phyloP scores from a whole-genome alignment of 2,113 vertebrate species.

The Oophaga pumilio region DNA sequence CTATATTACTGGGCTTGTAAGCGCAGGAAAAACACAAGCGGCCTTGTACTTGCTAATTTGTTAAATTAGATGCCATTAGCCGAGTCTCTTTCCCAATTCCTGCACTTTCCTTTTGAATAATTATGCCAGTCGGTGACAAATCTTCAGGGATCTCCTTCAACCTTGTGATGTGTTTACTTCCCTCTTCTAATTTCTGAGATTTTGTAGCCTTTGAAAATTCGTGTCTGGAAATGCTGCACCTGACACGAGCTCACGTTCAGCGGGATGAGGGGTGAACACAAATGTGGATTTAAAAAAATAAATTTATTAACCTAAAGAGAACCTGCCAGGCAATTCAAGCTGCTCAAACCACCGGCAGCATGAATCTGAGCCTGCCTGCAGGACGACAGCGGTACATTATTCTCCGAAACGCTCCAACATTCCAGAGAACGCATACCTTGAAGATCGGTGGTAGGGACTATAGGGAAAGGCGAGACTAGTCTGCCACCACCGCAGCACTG shows the following conservation, averaged over 20 bases:
- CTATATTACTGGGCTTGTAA: slow-evolving; percentile 26
- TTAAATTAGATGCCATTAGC: slow-evolving; percentile 52
- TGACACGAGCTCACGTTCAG: not conserved
- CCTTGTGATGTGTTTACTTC: slow-evolving; percentile 36
- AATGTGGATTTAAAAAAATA: not conserved
- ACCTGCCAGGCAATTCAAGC: no score
- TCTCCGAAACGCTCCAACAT: no score
- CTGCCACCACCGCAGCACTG: no score
- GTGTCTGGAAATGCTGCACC: not conserved
- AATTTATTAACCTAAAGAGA: no score
- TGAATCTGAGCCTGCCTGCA: no score
- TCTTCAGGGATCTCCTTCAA: slow-evolving; percentile 28
- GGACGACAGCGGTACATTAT: no score
- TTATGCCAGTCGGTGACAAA: slow-evolving; percentile 24
- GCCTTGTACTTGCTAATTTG: slow-evolving; percentile 46
- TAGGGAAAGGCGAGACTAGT: no score
- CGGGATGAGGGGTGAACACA: not conserved
- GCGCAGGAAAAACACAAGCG: slow-evolving; percentile 30
- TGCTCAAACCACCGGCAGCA: no score
- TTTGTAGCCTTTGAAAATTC: not conserved
- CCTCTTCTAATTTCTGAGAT: slow-evolving; percentile 9
- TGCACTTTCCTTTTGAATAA: slow-evolving; percentile 45
- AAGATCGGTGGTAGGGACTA: no score
- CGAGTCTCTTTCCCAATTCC: slow-evolving; percentile 19
- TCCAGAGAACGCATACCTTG: no score